These are phyloP conservation scores for Serripes groenlandicus DNA, from an alignment of 2,888 invertebrate species.

Conservation along the genomic window DNA sequence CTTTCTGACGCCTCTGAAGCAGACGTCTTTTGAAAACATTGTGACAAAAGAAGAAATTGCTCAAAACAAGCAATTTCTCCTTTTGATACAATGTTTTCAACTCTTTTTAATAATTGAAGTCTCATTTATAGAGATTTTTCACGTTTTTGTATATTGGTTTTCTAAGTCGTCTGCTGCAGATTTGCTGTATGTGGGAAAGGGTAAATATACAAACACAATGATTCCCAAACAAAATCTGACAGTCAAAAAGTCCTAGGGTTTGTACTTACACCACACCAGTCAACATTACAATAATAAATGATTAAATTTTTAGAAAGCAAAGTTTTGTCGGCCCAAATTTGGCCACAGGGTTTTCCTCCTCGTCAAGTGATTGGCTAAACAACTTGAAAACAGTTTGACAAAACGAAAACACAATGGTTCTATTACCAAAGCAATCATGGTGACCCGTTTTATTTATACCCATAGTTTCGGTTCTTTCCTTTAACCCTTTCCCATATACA, in stretches of 20 bases:
- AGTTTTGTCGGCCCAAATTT: not conserved
- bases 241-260: constrained; percentile 3
- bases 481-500: too few relatives aligned
- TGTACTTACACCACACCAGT: constrained; percentile 11
- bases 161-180: too few relatives aligned
- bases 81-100: not conserved
- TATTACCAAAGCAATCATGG: too few relatives aligned
- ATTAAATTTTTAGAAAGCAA: not conserved
- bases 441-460: too few relatives aligned
- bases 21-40: not conserved
- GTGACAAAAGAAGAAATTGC: too few relatives aligned
- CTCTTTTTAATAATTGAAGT: not conserved
- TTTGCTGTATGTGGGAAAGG: too few relatives aligned
- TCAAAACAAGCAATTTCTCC: not conserved
- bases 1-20: not conserved
- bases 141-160: too few relatives aligned
- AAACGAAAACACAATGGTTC: too few relatives aligned
- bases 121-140: too few relatives aligned
- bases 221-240: not conserved
- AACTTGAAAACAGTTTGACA: too few relatives aligned
- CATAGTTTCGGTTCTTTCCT: too few relatives aligned
- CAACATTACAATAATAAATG: constrained; percentile 22
- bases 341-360: not conserved
- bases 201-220: not conserved
- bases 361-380: constrained; percentile 3